Evolutionary conservation across 2,888 invertebrate genomes (phyloP), one percentile per base, ranked within the genome.

Genomic region (Pyrochroa serraticornis): DNA sequence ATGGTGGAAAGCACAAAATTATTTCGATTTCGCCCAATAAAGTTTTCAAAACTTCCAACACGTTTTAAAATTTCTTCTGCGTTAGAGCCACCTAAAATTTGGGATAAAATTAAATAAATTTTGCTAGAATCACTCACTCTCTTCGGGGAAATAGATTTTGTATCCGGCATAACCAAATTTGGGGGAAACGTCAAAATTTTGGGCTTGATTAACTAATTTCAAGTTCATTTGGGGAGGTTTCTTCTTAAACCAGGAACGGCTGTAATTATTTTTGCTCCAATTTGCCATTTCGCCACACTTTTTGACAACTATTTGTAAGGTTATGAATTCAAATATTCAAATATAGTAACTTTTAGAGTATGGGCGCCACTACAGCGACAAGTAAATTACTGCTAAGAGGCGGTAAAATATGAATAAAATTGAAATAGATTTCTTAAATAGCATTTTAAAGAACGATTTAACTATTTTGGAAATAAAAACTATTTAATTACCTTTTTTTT

Each of bases 121-220:
- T 7, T 13, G 39, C 12, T 12, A 14, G 36, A 7, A 42, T 9
- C 10, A 52, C 44, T 53, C 53, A 67, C 71, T 51, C 68, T 77
- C 85, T 82, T 84, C 82, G 34, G 88, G 85, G 76, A 93, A 91
- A 79, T 94, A 95, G 6, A 91, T 78, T 63, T 87, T 86, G 91
- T 93, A 93, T 12, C 88, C 86, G 65, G 84, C 82, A 75, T 88
- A 90, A 3, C 71, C 71, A 54, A 66, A 54, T 44, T 62, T 54
- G 9, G 82, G 81, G 8, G 45, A 37, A 36, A 58, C 47, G 47
- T 68, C 58, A 53, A 58, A 63, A 30, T 71, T 58, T 52, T 53
- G 49, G 22, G 60, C 58, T 22, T 59, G 59, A 9, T 34, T 31
- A 30, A 53, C 59, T 30, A 52, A 33, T 14, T 41, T 35, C 38